These are phyloP conservation scores for Herpailurus yagouaroundi DNA, from an alignment of 2,113 vertebrate species.

Conservation along the genomic window DNA sequence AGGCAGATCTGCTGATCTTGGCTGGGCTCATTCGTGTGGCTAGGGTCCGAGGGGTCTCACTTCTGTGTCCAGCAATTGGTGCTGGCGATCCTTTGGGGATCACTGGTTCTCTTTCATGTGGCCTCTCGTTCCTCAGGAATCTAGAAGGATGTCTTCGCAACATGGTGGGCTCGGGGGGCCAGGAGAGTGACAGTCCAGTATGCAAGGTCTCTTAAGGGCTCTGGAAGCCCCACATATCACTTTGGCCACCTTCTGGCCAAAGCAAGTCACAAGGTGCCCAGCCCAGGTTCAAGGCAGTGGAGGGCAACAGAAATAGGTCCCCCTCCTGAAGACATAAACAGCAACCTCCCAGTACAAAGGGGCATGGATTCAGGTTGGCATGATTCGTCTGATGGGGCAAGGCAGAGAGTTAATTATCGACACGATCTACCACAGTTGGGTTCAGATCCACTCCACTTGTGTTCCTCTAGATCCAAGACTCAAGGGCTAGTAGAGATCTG, in stretches of 20 bases:
- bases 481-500: background rate
- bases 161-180: background rate
- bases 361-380: background rate
- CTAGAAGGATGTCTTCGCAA: background rate
- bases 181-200: no score
- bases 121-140: no score
- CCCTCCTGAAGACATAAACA: background rate
- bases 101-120: background rate
- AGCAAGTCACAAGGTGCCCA: background rate
- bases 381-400: background rate
- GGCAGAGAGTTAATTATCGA: background rate
- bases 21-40: background rate
- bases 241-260: background rate
- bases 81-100: background rate
- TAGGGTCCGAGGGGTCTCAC: background rate
- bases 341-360: background rate
- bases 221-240: background rate
- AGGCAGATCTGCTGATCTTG: background rate
- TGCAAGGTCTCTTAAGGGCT: background rate
- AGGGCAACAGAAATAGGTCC: background rate
- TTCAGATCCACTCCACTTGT: background rate
- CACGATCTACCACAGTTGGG: background rate
- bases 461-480: background rate
- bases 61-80: background rate
- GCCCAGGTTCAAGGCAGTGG: no score